A percentile compares a stretch with the other conserved stretches of the same genome.
These are phyloP conservation scores for Dermochelys coriacea DNA, from an alignment of 2,797 vertebrate species.

Conservation along the genomic window DNA sequence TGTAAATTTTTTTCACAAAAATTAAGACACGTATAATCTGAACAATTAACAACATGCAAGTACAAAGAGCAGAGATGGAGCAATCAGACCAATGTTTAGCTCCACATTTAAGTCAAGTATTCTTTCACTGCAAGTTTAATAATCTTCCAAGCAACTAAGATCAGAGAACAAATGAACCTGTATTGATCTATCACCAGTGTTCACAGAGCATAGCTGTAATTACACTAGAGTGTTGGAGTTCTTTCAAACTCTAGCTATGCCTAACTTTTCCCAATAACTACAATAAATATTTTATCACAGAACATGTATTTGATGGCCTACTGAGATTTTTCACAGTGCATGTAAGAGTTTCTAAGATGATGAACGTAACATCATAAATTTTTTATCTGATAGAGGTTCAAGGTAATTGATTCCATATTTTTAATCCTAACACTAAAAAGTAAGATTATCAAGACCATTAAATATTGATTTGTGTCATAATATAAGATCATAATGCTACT, in stretches of 20 bases:
- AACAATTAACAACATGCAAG: conserved; percentile 54
- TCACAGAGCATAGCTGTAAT: conserved; percentile 88
- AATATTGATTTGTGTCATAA: conserved; percentile 86
- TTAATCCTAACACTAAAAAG: conserved; percentile 87
- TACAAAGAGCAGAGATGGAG: conserved; percentile 54
- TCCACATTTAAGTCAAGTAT: conserved; percentile 87
- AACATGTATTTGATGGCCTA: conserved; percentile 94
- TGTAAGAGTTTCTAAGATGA: conserved; percentile 93
- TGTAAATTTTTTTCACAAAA: conserved; percentile 40
- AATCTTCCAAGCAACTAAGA: conserved; percentile 82
- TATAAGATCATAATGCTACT: conserved; percentile 80
- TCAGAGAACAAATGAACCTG: conserved; percentile 85
- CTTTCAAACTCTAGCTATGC: conserved; percentile 92
- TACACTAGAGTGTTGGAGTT: conserved; percentile 89
- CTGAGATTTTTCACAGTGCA: conserved; percentile 91
- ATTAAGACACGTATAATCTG: conserved; percentile 63
- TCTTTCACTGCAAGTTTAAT: conserved; percentile 82
- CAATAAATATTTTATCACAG: conserved; percentile 99
- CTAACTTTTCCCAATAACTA: conserved; percentile 91
- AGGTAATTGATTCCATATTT: conserved; percentile 88
- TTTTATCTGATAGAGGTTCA: conserved; percentile 88
- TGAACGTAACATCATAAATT: conserved; percentile 91
- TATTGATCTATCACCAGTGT: conserved; percentile 85
- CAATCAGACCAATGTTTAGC: conserved; percentile 77
- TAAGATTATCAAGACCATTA: conserved; percentile 86